phyloP scores from a whole-genome alignment of 2,113 vertebrate genomes.

The Helogale parvula region DNA sequence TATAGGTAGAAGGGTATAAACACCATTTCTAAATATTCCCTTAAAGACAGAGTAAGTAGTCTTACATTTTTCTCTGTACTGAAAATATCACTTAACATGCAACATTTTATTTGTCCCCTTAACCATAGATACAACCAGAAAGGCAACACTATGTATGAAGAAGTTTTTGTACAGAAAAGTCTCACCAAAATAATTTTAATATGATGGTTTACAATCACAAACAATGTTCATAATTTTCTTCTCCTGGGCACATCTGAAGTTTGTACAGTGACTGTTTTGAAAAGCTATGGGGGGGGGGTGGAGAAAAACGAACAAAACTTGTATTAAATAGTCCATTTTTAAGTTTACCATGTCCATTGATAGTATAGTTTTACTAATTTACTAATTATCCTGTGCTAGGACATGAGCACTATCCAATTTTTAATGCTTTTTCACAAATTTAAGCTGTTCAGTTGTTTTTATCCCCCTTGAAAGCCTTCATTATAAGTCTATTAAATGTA shows the following conservation, averaged over 20 bases:
- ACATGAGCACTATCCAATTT: conserved; percentile 26
- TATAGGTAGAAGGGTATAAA: not conserved
- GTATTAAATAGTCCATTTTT: conserved; percentile 51
- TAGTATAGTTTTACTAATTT: not conserved
- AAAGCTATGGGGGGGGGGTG: not conserved
- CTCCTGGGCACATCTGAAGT: not conserved
- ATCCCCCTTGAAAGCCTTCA: not conserved
- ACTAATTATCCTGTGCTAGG: not conserved
- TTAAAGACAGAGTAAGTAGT: conserved; percentile 45
- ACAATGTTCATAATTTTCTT: not conserved
- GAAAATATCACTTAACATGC: not conserved
- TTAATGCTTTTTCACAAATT: not conserved
- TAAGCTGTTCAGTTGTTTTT: not conserved
- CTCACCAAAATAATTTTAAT: not conserved
- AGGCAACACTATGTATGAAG: not conserved
- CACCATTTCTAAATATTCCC: not conserved
- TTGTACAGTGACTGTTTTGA: not conserved
- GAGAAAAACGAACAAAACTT: not conserved
- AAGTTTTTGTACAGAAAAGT: not conserved
- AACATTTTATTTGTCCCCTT: not conserved
- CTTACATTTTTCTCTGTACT: not conserved
- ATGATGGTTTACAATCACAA: not conserved
- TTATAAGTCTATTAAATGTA: not conserved
- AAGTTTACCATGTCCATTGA: conserved; percentile 27
- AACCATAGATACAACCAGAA: not conserved